phyloP scores from a whole-genome alignment of 1,140 invertebrate species.

The Lineus longissimus region DNA sequence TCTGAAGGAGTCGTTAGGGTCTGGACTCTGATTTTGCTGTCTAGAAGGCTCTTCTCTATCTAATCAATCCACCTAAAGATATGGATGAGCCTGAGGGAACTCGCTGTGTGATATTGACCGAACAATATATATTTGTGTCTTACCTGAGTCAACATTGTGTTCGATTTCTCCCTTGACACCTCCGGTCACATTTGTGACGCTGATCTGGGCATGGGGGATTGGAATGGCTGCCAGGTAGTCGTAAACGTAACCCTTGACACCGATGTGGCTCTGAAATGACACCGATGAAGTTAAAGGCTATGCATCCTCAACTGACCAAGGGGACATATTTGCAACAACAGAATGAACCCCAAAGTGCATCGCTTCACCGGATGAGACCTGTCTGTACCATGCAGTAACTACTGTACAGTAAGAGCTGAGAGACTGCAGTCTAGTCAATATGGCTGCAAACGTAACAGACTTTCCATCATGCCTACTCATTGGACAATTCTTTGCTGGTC shows the following conservation, averaged over 20 bases:
- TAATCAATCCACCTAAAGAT: no score
- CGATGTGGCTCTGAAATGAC: constrained; percentile 64
- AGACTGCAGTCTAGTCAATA: no score
- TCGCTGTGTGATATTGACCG: no score
- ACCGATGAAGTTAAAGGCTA: constrained; percentile 4
- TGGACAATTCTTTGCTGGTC: no score
- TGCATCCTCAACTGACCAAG: constrained; percentile 22
- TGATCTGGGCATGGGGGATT: constrained; percentile 68
- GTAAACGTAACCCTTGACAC: constrained; percentile 68
- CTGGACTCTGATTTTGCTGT: no score
- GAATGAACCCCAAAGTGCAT: neutral
- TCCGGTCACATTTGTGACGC: constrained; percentile 70
- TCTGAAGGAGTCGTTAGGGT: no score
- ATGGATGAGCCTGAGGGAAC: no score
- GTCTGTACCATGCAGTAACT: neutral
- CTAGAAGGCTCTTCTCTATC: no score
- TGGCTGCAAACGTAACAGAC: no score
- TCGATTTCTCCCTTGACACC: constrained; percentile 57
- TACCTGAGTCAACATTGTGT: constrained; percentile 78
- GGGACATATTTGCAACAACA: neutral
- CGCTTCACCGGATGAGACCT: no score
- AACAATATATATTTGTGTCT: constrained; percentile 16
- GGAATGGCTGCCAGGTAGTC: constrained; percentile 61
- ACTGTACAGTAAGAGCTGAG: no score
- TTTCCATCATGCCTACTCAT: no score